These are phyloP conservation scores for Synergus umbraculus DNA, from an alignment of 2,888 invertebrate species.

Conservation along the genomic window DNA sequence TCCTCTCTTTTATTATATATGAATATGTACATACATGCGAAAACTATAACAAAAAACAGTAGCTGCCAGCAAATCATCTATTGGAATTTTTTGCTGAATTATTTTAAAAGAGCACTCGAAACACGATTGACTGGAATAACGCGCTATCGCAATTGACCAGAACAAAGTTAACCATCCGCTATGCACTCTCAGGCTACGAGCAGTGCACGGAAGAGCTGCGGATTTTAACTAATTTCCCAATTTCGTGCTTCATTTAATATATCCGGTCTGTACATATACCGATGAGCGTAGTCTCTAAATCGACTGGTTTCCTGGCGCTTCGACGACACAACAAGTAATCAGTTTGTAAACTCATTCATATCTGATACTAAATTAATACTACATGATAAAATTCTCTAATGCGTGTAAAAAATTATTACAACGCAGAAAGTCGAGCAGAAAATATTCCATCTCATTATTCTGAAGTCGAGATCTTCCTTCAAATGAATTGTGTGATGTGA, in stretches of 20 bases:
- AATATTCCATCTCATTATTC: neutral
- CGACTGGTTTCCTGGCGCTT: neutral
- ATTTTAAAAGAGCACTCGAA: constrained; percentile 48
- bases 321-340: neutral
- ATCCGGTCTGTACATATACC: constrained; percentile 41
- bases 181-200: constrained; percentile 43
- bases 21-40: neutral
- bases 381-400: neutral
- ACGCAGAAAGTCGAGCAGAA: neutral
- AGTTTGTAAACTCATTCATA: neutral
- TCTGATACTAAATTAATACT: neutral
- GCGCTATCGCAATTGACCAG: constrained; percentile 62
- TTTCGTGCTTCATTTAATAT: constrained; percentile 70
- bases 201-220: constrained; percentile 51
- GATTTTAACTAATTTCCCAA: constrained; percentile 71
- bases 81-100: constrained; percentile 44
- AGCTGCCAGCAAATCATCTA: neutral
- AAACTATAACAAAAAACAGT: neutral
- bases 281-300: neutral
- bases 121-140: constrained; percentile 62
- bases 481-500: neutral
- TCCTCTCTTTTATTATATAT: neutral
- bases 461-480: neutral
- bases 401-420: neutral
- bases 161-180: constrained; percentile 62